Conservation (phyloP, 2,797 vertebrate species). For the Falco berigora region DNA sequence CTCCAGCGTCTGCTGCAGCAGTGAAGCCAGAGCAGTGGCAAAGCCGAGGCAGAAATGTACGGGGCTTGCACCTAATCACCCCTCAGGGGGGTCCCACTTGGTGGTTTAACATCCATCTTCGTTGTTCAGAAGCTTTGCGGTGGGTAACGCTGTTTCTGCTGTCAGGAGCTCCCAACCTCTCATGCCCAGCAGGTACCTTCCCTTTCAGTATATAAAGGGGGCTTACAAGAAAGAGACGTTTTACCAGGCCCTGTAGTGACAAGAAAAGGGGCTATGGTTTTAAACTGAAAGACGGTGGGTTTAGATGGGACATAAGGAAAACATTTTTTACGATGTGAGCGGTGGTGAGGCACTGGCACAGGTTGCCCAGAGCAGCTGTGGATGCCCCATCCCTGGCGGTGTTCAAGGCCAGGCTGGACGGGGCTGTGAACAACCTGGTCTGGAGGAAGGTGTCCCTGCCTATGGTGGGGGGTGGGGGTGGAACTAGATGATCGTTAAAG, state of each 20-base stretch:
- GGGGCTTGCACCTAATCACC: neutral
- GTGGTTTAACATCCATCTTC: neutral
- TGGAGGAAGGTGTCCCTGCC: neutral
- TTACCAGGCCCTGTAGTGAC: neutral
- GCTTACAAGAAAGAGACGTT: neutral
- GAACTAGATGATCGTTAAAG: neutral
- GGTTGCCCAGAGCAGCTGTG: neutral
- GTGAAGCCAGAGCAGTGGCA: accelerated
- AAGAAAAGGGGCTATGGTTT: neutral
- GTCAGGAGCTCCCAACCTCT: neutral
- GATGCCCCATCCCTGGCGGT: neutral
- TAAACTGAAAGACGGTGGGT: neutral
- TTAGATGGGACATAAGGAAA: neutral
- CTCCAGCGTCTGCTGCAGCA: neutral
- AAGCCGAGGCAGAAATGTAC: accelerated
- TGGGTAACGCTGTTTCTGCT: neutral
- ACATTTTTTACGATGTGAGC: neutral
- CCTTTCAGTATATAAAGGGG: neutral
- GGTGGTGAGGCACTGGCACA: neutral
- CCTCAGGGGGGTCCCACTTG: accelerated
- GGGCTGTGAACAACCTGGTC: neutral
- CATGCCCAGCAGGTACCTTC: neutral
- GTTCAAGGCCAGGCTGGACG: accelerated
- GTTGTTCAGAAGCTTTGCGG: neutral
- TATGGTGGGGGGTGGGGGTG: too few relatives aligned